A percentile compares a stretch with the other conserved stretches of the same genome.
phyloP scores from a whole-genome alignment of 2,797 vertebrate genomes.

The Hippopotamyrus pictus region DNA sequence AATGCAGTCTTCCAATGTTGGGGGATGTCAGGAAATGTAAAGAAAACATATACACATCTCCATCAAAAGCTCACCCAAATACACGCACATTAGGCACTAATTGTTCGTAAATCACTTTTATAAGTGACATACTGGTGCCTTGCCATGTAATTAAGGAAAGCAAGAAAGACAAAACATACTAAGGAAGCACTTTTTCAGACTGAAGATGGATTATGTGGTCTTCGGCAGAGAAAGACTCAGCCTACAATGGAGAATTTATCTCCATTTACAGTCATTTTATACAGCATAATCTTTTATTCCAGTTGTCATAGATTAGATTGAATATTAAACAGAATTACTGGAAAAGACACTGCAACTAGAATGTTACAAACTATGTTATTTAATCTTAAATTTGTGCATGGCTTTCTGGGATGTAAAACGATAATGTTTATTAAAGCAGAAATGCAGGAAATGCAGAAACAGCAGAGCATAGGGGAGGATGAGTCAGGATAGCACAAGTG shows the following conservation, averaged over 20 bases:
- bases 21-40: slow-evolving; percentile 50
- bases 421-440: neutral
- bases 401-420: neutral
- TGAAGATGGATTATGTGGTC: neutral
- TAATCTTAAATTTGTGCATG: neutral
- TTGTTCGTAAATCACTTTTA: slow-evolving; percentile 23
- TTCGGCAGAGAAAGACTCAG: neutral
- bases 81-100: slow-evolving; percentile 37
- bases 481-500: neutral
- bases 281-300: neutral
- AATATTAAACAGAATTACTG: neutral
- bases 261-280: neutral
- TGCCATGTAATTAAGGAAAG: slow-evolving; percentile 36
- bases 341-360: neutral
- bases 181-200: slow-evolving; percentile 55
- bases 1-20: slow-evolving; percentile 52
- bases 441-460: neutral
- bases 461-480: neutral
- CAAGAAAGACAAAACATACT: slow-evolving; percentile 51
- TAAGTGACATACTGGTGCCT: slow-evolving; percentile 30
- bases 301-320: neutral
- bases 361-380: neutral
- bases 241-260: neutral
- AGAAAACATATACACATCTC: slow-evolving; percentile 50
- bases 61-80: slow-evolving; percentile 29